These are phyloP conservation scores for Campaea margaritaria DNA, from an alignment of 2,888 invertebrate species.

Conservation along the genomic window DNA sequence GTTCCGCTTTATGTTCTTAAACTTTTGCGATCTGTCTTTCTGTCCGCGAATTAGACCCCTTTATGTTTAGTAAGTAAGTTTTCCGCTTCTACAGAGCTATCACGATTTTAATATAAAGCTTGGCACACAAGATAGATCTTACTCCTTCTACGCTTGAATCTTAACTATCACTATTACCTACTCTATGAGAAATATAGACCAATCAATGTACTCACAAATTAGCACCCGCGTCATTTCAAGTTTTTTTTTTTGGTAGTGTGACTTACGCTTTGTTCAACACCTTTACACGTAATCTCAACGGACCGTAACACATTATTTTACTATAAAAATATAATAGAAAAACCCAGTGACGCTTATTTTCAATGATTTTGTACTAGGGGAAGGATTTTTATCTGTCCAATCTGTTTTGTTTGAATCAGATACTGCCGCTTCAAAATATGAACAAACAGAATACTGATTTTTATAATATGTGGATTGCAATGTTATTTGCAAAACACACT, in stretches of 20 bases:
- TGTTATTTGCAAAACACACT: too few relatives aligned
- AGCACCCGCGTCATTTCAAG: slow-evolving; percentile 9
- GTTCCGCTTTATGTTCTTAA: too few relatives aligned
- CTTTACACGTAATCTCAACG: neutral
- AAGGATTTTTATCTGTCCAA: neutral
- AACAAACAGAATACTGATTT: neutral
- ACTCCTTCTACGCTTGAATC: neutral
- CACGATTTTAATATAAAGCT: neutral
- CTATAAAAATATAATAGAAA: neutral
- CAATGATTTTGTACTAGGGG: neutral
- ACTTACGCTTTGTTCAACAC: neutral
- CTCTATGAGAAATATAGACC: neutral
- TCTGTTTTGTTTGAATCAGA: neutral
- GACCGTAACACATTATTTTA: too few relatives aligned
- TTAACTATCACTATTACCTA: neutral
- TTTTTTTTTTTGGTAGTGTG: neutral
- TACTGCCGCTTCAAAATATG: neutral
- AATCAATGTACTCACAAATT: neutral
- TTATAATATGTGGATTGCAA: too few relatives aligned
- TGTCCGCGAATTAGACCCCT: too few relatives aligned
- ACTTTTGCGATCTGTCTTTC: too few relatives aligned
- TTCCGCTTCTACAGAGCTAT: too few relatives aligned
- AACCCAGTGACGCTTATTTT: neutral
- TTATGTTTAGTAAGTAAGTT: too few relatives aligned
- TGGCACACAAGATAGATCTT: neutral